Evolutionary conservation across 1,140 invertebrate species (phyloP), one percentile per base, ranked within the genome.

Genomic region (Cryptotermes secundus): DNA sequence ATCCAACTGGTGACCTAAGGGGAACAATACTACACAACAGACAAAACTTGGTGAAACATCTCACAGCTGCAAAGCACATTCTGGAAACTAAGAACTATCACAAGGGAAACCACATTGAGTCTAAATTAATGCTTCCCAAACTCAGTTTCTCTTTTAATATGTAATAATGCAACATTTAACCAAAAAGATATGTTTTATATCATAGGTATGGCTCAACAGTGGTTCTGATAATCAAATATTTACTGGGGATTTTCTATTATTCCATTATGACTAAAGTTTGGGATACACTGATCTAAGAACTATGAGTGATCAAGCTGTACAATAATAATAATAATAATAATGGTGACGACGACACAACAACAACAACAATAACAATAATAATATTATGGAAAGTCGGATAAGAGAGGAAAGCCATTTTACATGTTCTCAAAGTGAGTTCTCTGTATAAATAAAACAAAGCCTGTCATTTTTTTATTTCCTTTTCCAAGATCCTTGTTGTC

Each of bases 21-120:
- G 19, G n/a, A n/a, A n/a, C 24, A 59, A 72, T 72, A 72, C 59
- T 72, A 72, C 59, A 72, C 59, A 72, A 72, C 59, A 72, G 59
- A 72, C 59, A 72, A 72, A 26, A 72, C 14, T 31, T 72, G n/a
- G 59, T 72, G 14, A 72, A 49, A 31, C n/a, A 72, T 31, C 59
- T 72, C 59, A 72, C 59, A 72, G 26, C 59, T 72, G 59, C n/a
- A 72, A n/a, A 72, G n/a, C n/a, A n/a, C 59, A 72, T 31, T 72
- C 26, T 72, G n/a, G 59, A 72, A 72, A n/a, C 26, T 72, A 72
- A 72, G 59, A 72, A 72, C 26, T 72, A 7, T 72, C 59, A 31
- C 59, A 72, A 72, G 59, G 59, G 31, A 49, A 72, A 72, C 59
- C n/a, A 72, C n/a, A 72, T 72, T n/a, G 26, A 72, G 26, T 72